phyloP scores from a whole-genome alignment of 2,888 invertebrate genomes.

The Caenorhabditis imperialis region DNA sequence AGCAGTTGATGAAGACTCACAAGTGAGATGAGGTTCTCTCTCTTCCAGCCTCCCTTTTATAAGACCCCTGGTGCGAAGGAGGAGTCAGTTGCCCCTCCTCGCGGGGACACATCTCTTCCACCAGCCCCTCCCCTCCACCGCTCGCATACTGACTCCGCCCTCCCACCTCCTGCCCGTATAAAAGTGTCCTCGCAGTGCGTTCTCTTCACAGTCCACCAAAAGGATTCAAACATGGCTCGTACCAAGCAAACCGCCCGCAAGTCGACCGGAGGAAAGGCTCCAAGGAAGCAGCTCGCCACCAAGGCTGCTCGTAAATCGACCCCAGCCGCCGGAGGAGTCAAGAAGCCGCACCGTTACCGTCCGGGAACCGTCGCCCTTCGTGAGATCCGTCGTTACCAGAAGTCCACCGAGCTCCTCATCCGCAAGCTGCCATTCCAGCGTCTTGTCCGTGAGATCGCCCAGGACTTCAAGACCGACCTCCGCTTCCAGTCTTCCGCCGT shows the following conservation, averaged over 20 bases:
- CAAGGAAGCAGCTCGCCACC: conserved; percentile 69
- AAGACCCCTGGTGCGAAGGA: background rate
- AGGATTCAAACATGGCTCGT: conserved; percentile 54
- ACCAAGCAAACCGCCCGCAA: conserved; percentile 68
- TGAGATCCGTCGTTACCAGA: conserved; percentile 96
- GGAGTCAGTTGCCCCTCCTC: too few relatives aligned
- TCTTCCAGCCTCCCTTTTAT: background rate
- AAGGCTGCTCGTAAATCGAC: conserved; percentile 58
- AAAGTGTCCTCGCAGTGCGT: too few relatives aligned
- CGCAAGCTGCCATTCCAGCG: conserved; percentile 66
- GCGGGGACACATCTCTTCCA: background rate
- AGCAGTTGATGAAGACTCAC: too few relatives aligned
- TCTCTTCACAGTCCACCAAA: too few relatives aligned
- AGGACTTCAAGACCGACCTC: conserved; percentile 64
- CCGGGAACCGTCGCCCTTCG: conserved; percentile 95
- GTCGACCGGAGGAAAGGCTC: conserved; percentile 68
- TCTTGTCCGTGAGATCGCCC: conserved; percentile 63
- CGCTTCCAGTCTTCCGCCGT: conserved; percentile 62
- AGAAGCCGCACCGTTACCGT: conserved; percentile 95
- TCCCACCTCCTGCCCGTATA: too few relatives aligned
- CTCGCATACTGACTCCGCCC: too few relatives aligned
- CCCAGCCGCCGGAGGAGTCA: conserved; percentile 89
- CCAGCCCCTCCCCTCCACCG: background rate
- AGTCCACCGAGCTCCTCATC: conserved; percentile 83
- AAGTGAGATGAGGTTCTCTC: background rate